Base-by-base conservation (phyloP, 1,140 invertebrate genomes). In the Paraescarpia echinospica region DNA sequence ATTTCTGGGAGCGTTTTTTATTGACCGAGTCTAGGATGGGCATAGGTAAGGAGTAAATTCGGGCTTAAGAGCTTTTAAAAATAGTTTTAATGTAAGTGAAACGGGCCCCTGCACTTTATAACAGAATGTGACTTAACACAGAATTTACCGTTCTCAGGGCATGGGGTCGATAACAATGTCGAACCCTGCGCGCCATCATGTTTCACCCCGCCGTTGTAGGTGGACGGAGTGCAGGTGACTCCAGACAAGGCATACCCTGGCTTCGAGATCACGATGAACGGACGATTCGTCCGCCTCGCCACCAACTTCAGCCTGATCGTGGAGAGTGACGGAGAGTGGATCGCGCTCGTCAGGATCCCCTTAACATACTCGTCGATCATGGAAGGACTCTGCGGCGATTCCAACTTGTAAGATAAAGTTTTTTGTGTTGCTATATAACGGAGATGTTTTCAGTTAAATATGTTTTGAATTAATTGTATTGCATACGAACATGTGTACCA, bases 181-280 rank as follows among this genome's bases (percentile, higher is more conserved):
- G n/a, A n/a, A n/a, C n/a, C n/a, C n/a, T n/a, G n/a, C n/a, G n/a
- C n/a, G n/a, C n/a, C n/a, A n/a, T n/a, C n/a, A n/a, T n/a, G n/a
- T n/a, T n/a, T n/a, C n/a, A n/a, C n/a, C n/a, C n/a, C n/a, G n/a
- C 59, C 18, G 59, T 77, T 77, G 59, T 77, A 77, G 59, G 59
- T 77, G 59, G 59, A 77, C 59, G 59, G 2, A 77, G 27, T 77
- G 59, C 18, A 77, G 12, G 59, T 77, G 18, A 77, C 27, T 6
- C 59, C 59, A 77, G 59, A 77, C 59, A 77, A 77, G 59, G 22
- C 27, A 2, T 77, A 77, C 59, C 89, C 89, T 2, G 34, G 35
- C 35, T 90, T 90, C 35, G 35, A 90, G 89, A 90, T 91, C 91
- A 91, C 91, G 34, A 91, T 22, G 91, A 91, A 91, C 41, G 48